Evolutionary conservation across 2,797 vertebrate genomes (phyloP), one percentile per base, ranked within the genome.

Genomic region (Borostomias antarcticus): DNA sequence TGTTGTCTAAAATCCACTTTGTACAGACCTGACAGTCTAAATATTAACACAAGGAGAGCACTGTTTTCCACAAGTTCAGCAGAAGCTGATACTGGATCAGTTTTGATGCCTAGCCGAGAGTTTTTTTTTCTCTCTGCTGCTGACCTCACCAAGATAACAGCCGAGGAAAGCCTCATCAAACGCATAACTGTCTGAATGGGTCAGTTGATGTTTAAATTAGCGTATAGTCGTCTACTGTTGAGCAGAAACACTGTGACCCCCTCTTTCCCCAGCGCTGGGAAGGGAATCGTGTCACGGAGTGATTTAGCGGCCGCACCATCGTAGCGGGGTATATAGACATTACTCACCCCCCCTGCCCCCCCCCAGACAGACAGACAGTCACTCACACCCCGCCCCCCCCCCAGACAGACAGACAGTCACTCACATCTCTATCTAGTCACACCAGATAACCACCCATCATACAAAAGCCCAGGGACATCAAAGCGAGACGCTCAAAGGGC

Each of bases 381-480:
- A 17, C 13, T 45, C 40, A 45, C 17, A 25, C 19, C 47, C n/a
- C 19, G 17, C 48, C 21, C 8, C 19, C 7, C 8, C n/a, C n/a
- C 40, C 15, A 45, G 17, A 45, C 17, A 45, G 3, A 8, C 15
- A 45, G 17, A 45, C 17, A 45, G 3, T 17, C 40, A 17, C 13
- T 45, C 40, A 45, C 17, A 25, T 23, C 37, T 60, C 13, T 66
- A 40, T 65, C 43, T 50, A 66, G 33, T 50, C 63, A 72, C 57
- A 71, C 17, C 47, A 65, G 48, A 65, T 37, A 64, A 50, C 43
- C 69, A 54, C 15, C 58, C 29, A 6, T 48, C 63, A 61, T 52
- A 32, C 61, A 35, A 56, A 72, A 51, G 48, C 48, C 48, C 48
- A 60, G 58, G 64, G 47, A 57, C 40, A 61, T 72, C 51, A 54